Percentiles rank a stretch among this genome's conserved stretches.
phyloP scores from a whole-genome alignment of 2,888 invertebrate genomes.

The Lysandra coridon region DNA sequence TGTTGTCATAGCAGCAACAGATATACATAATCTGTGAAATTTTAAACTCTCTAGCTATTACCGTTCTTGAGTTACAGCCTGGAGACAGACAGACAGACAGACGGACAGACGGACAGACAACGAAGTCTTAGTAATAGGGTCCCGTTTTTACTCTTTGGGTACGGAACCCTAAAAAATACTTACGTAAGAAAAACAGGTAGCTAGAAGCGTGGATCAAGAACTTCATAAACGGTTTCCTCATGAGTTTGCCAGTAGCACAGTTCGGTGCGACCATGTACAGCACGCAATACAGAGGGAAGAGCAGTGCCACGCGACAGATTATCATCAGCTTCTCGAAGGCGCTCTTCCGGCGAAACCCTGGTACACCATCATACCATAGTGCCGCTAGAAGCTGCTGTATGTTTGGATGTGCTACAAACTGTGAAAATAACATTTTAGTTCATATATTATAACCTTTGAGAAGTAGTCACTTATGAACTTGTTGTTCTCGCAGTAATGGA shows the following conservation, averaged over 20 bases:
- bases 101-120: too few species aligned
- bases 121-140: too few species aligned
- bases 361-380: constrained; percentile 97
- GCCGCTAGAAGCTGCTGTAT: constrained; percentile 95
- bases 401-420: constrained; percentile 97
- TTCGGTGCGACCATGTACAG: constrained; percentile 93
- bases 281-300: constrained; percentile 93
- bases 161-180: constrained; percentile 62
- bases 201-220: constrained; percentile 97
- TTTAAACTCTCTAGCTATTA: too few species aligned
- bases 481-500: too few species aligned
- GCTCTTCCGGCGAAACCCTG: constrained; percentile 93
- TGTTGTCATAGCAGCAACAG: too few species aligned
- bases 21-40: too few species aligned
- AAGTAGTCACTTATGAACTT: too few species aligned
- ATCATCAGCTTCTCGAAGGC: constrained; percentile 86
- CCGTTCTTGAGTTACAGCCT: too few species aligned
- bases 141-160: too few species aligned
- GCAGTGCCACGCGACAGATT: constrained; percentile 86
- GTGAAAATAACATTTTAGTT: too few species aligned
- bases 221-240: constrained; percentile 98
- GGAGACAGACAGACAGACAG: too few species aligned
- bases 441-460: too few species aligned
- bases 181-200: constrained; percentile 95
- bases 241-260: constrained; percentile 88